Evolutionary conservation across 2,888 invertebrate species (phyloP).

Genomic region (Andrena fulva): DNA sequence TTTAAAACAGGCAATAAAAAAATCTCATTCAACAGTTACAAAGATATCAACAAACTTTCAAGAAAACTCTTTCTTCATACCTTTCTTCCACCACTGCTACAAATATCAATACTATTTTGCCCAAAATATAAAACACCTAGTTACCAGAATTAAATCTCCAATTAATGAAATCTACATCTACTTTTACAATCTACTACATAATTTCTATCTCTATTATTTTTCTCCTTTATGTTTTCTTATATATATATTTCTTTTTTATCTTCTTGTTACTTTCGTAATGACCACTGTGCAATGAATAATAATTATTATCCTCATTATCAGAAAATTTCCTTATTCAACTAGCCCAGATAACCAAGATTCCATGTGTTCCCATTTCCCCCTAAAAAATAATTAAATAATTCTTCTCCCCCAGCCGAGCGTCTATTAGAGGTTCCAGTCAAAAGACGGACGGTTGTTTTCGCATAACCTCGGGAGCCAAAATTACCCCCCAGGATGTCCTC

Average conservation of each 20-base stretch:
- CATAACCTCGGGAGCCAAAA: neutral
- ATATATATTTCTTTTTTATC: neutral
- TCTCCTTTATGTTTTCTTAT: no score
- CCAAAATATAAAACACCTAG: no score
- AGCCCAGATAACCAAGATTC: neutral
- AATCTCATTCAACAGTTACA: no score
- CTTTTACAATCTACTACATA: no score
- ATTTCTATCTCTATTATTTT: no score
- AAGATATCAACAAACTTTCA: no score
- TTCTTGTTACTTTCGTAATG: neutral
- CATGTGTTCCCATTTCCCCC: neutral
- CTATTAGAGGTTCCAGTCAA: neutral
- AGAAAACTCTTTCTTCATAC: no score
- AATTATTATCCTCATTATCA: neutral
- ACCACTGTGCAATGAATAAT: neutral
- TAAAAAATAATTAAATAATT: neutral
- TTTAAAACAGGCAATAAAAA: no score
- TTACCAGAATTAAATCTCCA: no score
- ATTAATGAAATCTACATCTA: no score
- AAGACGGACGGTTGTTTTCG: constrained; percentile 16
- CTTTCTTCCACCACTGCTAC: no score
- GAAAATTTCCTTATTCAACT: neutral
- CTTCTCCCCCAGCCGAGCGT: neutral
- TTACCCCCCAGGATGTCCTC: neutral
- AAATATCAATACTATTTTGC: no score